These are phyloP conservation scores for Brachionus calyciflorus DNA, from an alignment of 1,140 invertebrate genomes.

Conservation along the genomic window DNA sequence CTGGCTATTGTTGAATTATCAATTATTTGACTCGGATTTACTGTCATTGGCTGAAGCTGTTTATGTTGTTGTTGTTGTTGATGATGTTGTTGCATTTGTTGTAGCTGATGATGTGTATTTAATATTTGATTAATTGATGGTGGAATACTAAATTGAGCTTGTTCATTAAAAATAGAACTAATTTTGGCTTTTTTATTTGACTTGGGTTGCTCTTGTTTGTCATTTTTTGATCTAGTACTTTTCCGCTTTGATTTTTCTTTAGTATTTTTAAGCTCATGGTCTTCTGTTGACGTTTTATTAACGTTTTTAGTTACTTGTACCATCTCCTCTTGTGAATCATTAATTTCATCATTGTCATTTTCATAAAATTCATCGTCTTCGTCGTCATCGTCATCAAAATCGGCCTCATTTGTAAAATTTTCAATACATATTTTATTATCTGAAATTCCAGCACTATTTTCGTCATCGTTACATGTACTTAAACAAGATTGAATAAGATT, in stretches of 20 bases:
- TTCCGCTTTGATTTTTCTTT: not conserved
- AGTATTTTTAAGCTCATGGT: not conserved
- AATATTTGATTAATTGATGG: conserved; percentile 27
- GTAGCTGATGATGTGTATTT: not conserved
- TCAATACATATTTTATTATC: conserved; percentile 42
- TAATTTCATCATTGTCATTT: not conserved
- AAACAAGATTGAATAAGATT: conserved; percentile 96
- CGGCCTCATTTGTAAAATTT: conserved; percentile 20
- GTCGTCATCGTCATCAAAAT: conserved; percentile 13
- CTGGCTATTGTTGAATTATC: not conserved
- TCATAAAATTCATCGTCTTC: conserved; percentile 40
- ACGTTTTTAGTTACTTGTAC: not conserved
- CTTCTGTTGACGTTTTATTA: not conserved
- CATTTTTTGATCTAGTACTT: not conserved
- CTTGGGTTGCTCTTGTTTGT: not conserved
- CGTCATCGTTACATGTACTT: conserved; percentile 4
- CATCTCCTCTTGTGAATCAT: conserved; percentile 16
- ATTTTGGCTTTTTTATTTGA: conserved; percentile 7
- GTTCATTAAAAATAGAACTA: conserved; percentile 3
- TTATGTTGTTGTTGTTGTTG: not conserved
- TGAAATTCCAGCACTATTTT: not conserved
- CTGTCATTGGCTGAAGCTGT: not conserved
- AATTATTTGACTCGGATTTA: not conserved
- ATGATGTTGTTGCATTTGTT: conserved; percentile 10
- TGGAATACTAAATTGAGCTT: conserved; percentile 13